Conservation (phyloP, 2,113 vertebrate genomes). For the Atrichornis clamosus region DNA sequence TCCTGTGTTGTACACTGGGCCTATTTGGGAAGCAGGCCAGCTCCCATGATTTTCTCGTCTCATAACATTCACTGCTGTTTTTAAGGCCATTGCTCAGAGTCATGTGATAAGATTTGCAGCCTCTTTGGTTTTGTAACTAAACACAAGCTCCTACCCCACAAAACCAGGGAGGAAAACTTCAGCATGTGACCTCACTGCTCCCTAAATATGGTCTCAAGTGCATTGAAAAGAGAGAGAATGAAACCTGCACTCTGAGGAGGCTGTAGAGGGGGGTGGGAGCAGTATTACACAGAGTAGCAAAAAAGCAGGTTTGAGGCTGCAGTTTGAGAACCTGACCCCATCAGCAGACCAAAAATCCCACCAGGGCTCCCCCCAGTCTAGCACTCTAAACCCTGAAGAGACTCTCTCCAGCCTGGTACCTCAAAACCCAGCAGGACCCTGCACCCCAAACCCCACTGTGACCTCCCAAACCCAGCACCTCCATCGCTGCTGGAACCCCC, state of each 20-base stretch:
- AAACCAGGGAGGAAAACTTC: background rate
- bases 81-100: background rate
- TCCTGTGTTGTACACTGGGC: background rate
- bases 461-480: background rate
- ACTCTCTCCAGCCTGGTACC: background rate
- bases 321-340: background rate
- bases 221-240: background rate
- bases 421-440: background rate
- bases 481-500: background rate
- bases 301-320: background rate
- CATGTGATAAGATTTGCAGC: background rate
- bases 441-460: background rate
- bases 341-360: background rate
- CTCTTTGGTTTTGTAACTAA: background rate
- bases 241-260: background rate
- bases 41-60: background rate
- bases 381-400: background rate
- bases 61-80: background rate
- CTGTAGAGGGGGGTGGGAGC: background rate
- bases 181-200: background rate
- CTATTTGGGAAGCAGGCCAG: background rate
- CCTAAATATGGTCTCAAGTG: background rate
- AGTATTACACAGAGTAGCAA: background rate
- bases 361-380: background rate
- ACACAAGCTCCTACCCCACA: background rate